These are phyloP conservation scores for Capitella teleta DNA, from an alignment of 1,140 invertebrate species.

Conservation along the genomic window DNA sequence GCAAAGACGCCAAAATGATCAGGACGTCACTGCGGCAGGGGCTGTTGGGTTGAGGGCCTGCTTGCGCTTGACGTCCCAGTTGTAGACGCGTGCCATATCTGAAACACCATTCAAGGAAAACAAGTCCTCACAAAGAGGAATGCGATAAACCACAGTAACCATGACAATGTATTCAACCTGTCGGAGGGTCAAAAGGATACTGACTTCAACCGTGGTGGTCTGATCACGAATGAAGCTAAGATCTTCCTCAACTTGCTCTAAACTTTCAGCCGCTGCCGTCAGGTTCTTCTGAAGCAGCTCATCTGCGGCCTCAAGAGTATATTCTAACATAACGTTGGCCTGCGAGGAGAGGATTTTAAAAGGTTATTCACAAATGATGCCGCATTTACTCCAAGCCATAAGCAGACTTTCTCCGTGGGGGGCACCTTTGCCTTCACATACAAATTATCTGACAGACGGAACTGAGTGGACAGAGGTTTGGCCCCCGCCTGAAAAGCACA, in stretches of 20 bases:
- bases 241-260: conserved; percentile 77
- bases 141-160: neutral
- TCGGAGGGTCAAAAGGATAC: conserved; percentile 37
- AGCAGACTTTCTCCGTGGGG: conserved; percentile 82
- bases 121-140: neutral
- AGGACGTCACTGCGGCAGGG: no score
- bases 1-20: no score
- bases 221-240: conserved; percentile 87
- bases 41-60: no score
- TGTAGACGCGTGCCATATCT: conserved; percentile 77
- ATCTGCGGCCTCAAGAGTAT: conserved; percentile 83
- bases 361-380: neutral
- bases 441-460: conserved; percentile 88
- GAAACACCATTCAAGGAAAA: neutral
- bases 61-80: conserved; percentile 81
- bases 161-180: neutral
- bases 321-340: conserved; percentile 98
- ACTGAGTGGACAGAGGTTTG: conserved; percentile 47
- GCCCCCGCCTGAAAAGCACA: neutral
- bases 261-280: conserved; percentile 69
- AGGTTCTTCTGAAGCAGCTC: conserved; percentile 77
- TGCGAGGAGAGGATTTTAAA: conserved; percentile 19
- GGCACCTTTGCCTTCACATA: conserved; percentile 77
- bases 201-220: conserved; percentile 95
- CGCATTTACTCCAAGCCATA: conserved; percentile 77